These are phyloP conservation scores for Gerris lacustris DNA, from an alignment of 2,888 invertebrate genomes.

Conservation along the genomic window DNA sequence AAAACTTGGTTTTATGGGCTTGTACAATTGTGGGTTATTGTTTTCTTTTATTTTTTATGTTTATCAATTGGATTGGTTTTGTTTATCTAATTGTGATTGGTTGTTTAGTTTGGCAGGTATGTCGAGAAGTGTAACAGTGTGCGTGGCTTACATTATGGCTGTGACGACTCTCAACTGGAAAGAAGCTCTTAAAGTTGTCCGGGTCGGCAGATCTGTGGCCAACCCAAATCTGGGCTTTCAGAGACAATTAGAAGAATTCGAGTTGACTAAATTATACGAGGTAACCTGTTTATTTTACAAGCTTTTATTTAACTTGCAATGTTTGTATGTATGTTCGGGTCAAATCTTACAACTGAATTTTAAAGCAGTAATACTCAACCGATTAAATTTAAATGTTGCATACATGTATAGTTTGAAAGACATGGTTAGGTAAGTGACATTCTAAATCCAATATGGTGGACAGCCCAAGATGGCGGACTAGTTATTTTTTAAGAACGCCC, in stretches of 20 bases:
- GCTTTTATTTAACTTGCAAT: no score
- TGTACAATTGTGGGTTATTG: no score
- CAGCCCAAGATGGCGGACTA: no score
- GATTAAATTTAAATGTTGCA: no score
- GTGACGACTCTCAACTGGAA: slow-evolving; percentile 81
- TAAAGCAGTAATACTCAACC: no score
- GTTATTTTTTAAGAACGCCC: no score
- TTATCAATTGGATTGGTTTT: not conserved
- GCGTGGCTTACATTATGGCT: slow-evolving; percentile 93
- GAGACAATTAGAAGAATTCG: slow-evolving; percentile 83
- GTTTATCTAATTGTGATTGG: not conserved
- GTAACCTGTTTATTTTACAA: slow-evolving; percentile 42
- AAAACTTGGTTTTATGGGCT: no score
- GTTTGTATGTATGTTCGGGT: no score
- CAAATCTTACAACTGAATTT: no score
- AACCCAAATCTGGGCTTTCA: slow-evolving; percentile 95
- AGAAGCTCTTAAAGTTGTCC: slow-evolving; percentile 82
- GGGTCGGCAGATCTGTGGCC: slow-evolving; percentile 81
- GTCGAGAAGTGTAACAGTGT: slow-evolving; percentile 91
- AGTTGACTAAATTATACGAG: slow-evolving; percentile 63
- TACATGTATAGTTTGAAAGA: no score
- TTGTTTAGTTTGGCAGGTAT: slow-evolving; percentile 75
- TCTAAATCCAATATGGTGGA: no score
- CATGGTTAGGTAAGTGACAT: no score
- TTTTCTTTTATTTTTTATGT: not conserved